phyloP scores from a whole-genome alignment of 2,888 invertebrate genomes.

The Julus scandinavius region DNA sequence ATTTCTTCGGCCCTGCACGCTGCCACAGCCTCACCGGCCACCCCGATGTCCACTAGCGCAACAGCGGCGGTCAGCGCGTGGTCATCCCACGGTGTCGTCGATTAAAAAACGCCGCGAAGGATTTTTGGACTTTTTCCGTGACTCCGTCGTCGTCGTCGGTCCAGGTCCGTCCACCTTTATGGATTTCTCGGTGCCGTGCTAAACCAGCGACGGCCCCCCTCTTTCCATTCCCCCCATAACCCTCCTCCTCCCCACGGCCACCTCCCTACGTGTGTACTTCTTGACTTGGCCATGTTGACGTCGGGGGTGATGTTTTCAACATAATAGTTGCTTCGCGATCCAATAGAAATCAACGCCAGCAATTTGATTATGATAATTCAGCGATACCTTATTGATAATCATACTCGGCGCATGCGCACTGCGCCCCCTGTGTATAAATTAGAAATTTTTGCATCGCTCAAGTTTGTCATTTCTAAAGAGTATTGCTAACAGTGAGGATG shows the following conservation, averaged over 20 bases:
- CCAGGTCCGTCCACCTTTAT: neutral
- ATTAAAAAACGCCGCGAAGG: conserved; percentile 4
- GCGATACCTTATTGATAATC: conserved; percentile 56
- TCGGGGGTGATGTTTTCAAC: conserved; percentile 2
- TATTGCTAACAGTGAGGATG: conserved; percentile 52
- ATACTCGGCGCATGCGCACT: conserved; percentile 55
- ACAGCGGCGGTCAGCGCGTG: conserved; percentile 34
- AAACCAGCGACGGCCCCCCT: neutral
- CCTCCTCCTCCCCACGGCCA: neutral
- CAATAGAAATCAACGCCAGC: conserved; percentile 59
- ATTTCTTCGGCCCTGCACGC: neutral
- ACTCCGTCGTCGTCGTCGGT: neutral
- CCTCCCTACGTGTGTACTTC: conserved; percentile 4
- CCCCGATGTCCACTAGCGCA: conserved; percentile 28
- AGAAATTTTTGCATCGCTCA: conserved; percentile 52
- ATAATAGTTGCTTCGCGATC: conserved; percentile 46
- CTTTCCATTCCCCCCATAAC: neutral
- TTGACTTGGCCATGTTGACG: conserved; percentile 36
- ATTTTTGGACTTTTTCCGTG: neutral
- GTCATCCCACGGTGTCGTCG: conserved; percentile 21
- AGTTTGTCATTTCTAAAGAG: conserved; percentile 53
- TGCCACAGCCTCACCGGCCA: neutral
- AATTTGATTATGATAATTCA: conserved; percentile 64
- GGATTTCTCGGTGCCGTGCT: neutral
- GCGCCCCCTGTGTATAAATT: conserved; percentile 52